phyloP scores from a whole-genome alignment of 2,888 invertebrate species.

The Teinopalpus imperialis region DNA sequence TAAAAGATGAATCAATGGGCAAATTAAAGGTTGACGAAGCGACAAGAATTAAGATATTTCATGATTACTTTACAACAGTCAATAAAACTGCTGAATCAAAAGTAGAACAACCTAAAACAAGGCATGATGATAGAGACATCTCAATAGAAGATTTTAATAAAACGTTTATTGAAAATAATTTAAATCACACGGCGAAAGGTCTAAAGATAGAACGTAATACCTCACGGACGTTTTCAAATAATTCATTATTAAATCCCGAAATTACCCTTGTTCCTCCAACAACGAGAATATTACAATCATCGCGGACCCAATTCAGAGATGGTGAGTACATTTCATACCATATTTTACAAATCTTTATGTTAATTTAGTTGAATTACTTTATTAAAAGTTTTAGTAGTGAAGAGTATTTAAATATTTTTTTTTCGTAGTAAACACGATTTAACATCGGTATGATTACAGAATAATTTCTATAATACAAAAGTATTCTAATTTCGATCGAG shows the following conservation, averaged over 20 bases:
- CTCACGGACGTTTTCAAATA: conserved; percentile 4
- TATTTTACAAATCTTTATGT: not conserved
- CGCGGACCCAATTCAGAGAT: not conserved
- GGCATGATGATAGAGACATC: conserved; percentile 7
- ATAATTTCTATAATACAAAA: no score
- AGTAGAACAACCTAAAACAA: conserved; percentile 1
- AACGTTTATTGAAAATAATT: conserved; percentile 3
- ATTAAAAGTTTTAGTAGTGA: no score
- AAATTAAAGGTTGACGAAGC: conserved; percentile 63
- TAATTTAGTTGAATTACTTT: no score
- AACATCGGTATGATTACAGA: no score
- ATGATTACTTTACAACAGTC: conserved; percentile 67
- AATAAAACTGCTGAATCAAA: conserved; percentile 42
- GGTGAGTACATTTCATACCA: conserved; percentile 10
- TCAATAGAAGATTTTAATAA: conserved; percentile 6
- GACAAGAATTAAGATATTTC: conserved; percentile 60
- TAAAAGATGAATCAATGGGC: conserved; percentile 53
- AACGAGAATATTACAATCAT: conserved; percentile 9
- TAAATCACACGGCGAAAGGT: not conserved
- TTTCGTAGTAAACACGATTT: no score
- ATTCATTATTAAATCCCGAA: conserved; percentile 18
- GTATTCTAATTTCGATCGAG: no score
- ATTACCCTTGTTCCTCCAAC: conserved; percentile 5
- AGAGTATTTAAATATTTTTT: no score
- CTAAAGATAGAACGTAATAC: not conserved